phyloP scores from a whole-genome alignment of 2,113 vertebrate species.

The Ceyx melanurus region DNA sequence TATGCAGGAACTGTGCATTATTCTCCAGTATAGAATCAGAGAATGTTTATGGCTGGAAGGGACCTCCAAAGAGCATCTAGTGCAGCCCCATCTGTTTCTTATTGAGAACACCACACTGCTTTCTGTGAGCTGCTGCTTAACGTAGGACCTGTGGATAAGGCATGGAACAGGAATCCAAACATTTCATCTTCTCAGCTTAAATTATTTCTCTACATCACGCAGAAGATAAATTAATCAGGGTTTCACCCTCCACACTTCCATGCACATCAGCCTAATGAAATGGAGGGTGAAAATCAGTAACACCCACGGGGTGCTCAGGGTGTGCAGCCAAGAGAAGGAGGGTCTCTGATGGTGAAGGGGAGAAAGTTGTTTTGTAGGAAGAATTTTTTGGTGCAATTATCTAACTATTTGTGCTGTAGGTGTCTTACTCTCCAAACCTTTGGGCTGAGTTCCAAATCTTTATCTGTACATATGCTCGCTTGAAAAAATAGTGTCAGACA shows the following conservation, averaged over 20 bases:
- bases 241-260: background rate
- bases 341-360: background rate
- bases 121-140: background rate
- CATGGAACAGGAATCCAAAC: background rate
- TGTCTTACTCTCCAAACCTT: constrained; percentile 17
- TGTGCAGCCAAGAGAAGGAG: background rate
- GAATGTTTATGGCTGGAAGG: no score
- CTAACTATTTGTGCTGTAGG: background rate
- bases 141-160: background rate
- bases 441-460: constrained; percentile 34
- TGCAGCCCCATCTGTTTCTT: background rate
- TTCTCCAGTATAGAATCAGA: background rate
- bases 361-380: background rate
- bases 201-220: background rate
- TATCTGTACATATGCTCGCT: background rate
- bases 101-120: background rate
- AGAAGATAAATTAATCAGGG: background rate
- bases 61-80: no score
- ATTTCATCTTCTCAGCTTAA: background rate
- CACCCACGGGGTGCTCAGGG: background rate
- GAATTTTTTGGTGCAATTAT: background rate
- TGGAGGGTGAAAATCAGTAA: background rate
- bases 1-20: fast-evolving
- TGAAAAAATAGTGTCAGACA: constrained; percentile 56
- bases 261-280: background rate